These are phyloP conservation scores for Paracentrotus lividus DNA, from an alignment of 53 echinoderm and acorn worm species.

Conservation along the genomic window DNA sequence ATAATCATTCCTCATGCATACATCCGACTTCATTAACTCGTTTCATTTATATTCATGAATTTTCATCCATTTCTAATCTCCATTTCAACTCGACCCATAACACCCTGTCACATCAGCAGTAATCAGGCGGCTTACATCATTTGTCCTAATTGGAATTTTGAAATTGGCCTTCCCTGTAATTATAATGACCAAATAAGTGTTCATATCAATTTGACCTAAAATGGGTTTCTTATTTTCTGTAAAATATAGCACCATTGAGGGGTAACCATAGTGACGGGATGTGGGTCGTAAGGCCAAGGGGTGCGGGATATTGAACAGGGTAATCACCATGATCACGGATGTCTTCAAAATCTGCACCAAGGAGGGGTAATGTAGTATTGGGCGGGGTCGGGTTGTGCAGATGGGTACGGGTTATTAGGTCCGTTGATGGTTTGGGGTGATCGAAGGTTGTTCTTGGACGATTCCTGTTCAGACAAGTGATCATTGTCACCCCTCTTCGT, in stretches of 20 bases:
- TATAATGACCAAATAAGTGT: neutral
- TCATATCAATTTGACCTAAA: neutral
- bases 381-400: neutral
- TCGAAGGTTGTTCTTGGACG: too few species aligned
- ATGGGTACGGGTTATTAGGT: too few species aligned
- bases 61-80: neutral
- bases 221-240: too few species aligned
- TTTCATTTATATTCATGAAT: neutral
- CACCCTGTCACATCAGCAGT: neutral
- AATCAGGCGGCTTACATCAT: neutral
- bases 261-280: neutral
- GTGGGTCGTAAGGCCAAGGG: too few species aligned
- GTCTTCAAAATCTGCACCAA: too few species aligned
- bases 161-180: neutral
- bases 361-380: neutral
- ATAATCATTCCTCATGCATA: neutral
- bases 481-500: too few species aligned
- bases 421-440: too few species aligned
- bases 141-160: neutral
- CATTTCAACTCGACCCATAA: neutral
- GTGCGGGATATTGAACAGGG: too few species aligned
- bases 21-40: neutral
- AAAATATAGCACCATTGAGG: neutral
- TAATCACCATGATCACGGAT: too few species aligned
- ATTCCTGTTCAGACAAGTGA: too few species aligned